Evolutionary conservation across 2,888 invertebrate genomes (phyloP), one percentile per base, ranked within the genome.

Genomic region (Notocelia uddmanniana): DNA sequence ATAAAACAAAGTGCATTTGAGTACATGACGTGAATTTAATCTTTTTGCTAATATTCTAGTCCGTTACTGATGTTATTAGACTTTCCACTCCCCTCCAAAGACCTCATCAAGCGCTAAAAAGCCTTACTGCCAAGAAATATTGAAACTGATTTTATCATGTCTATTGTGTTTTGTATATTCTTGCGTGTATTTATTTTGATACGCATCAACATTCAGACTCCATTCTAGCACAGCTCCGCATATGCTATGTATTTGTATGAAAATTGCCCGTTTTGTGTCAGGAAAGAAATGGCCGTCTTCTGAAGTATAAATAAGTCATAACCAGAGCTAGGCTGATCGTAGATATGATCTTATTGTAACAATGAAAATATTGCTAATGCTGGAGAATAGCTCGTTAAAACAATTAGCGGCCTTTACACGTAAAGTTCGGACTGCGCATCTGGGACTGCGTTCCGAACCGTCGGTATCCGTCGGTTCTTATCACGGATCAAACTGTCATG

Each of bases 121-220:
- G 26, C 34, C 45, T 50, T 48, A 70, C 55, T n/a, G 37, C 19
- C 23, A 57, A 62, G 62, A 72, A 72, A 72, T 68, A 67, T 68
- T 72, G 68, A 68, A 50, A 55, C 41, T 57, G 72, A 72, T 72
- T 37, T 68, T 72, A 72, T 72, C 67, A 50, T 72, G 62, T 68
- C 68, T 68, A 72, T 72, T 72, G 72, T 72, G 67, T 60, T 48
- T 72, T 67, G 67, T 72, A 37, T 48, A 67, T 64, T 34, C 52
- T 54, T 54, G 59, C 59, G 67, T 72, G 66, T 71, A 59, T 67
- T 45, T 62, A 59, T 72, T 62, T 67, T 50, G 67, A 72, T 68
- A 57, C 62, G 54, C 26, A 68, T 72, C 68, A 62, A 67, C 45
- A 48, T 62, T 68, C 57, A 60, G 31, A 15, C 26, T 9, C 18